Evolutionary conservation across 1,140 invertebrate genomes (phyloP).

Genomic region (Contarinia nasturtii): DNA sequence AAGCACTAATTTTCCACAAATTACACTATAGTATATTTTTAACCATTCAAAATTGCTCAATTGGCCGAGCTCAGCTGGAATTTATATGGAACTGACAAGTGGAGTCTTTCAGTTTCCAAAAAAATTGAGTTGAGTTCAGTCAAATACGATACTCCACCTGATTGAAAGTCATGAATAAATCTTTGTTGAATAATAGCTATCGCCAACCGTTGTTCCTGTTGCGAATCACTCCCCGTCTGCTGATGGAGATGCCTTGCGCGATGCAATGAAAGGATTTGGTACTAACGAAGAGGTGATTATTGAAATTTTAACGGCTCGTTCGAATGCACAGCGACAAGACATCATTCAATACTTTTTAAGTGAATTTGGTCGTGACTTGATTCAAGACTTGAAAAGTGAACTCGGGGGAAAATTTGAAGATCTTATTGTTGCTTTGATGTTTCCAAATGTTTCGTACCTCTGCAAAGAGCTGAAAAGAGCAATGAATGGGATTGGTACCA

Average conservation of each 20-base stretch:
- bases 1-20: no score
- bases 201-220: conserved; percentile 37
- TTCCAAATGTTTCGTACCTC: conserved; percentile 44
- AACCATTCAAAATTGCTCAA: no score
- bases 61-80: no score
- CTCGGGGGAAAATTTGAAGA: conserved; percentile 59
- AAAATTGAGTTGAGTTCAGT: no score
- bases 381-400: conserved; percentile 55
- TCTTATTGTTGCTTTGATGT: conserved; percentile 52
- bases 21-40: no score
- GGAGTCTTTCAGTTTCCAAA: no score
- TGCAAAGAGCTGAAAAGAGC: conserved; percentile 48
- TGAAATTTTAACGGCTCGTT: conserved; percentile 42
- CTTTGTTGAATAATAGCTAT: conserved; percentile 17
- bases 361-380: conserved; percentile 56
- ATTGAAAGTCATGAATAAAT: no score
- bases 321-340: conserved; percentile 43
- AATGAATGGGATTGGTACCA: conserved; percentile 40
- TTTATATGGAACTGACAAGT: no score
- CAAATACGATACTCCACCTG: no score
- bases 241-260: conserved; percentile 45
- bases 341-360: conserved; percentile 45
- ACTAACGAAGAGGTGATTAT: conserved; percentile 62
- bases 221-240: conserved; percentile 38
- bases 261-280: conserved; percentile 59